Percentiles rank a stretch among this genome's conserved stretches.
Conservation (phyloP, 2,797 vertebrate genomes). For the Acanthiza pusilla region DNA sequence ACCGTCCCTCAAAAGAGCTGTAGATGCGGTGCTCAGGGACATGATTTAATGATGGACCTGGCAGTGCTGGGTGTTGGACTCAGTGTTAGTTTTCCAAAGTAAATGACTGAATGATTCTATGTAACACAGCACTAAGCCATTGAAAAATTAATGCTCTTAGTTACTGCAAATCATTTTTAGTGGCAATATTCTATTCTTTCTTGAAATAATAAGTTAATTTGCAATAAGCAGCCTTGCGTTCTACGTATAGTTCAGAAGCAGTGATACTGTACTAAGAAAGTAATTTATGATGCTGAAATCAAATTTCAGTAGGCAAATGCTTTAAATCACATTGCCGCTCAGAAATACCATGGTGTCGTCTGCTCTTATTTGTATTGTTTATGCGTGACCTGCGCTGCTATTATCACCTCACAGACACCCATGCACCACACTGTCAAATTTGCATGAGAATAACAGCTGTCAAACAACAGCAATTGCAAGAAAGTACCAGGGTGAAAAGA, state of each 20-base stretch:
- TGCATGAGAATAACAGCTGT: conserved; percentile 70
- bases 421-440: conserved; percentile 2
- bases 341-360: background rate
- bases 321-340: background rate
- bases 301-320: background rate
- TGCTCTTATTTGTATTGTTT: conserved; percentile 20
- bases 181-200: background rate
- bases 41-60: background rate
- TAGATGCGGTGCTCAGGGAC: background rate
- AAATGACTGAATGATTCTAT: background rate
- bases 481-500: conserved; percentile 21
- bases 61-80: background rate
- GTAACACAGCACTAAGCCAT: background rate
- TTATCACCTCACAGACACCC: conserved; percentile 8
- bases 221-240: background rate
- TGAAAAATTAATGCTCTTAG: background rate
- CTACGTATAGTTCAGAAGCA: background rate
- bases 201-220: background rate
- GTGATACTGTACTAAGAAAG: background rate
- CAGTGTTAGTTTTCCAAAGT: background rate
- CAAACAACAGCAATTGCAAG: conserved; percentile 48
- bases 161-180: background rate
- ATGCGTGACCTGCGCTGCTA: background rate
- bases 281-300: background rate
- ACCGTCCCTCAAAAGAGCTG: too few relatives aligned